Evolutionary conservation across 2,888 invertebrate genomes (phyloP).

Genomic region (Mythimna vitellina): DNA sequence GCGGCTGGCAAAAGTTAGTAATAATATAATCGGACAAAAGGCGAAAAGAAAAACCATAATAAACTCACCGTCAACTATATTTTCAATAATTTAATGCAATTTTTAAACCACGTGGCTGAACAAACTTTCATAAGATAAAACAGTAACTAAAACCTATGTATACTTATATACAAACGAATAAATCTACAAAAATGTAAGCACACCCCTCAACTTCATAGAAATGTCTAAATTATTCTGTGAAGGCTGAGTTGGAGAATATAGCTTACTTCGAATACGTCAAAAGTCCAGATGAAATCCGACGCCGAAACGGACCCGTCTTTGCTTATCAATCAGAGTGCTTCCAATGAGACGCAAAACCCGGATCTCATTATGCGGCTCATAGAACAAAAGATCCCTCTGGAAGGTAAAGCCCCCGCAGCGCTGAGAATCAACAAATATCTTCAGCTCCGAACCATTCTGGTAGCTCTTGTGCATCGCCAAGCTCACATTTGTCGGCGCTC

Average conservation of each 20-base stretch:
- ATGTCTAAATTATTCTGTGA: constrained; percentile 61
- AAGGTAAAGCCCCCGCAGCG: constrained; percentile 85
- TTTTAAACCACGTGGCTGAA: constrained; percentile 75
- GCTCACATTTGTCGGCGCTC: constrained; percentile 76
- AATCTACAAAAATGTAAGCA: constrained; percentile 78
- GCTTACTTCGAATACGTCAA: constrained; percentile 66
- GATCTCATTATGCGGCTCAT: constrained; percentile 79
- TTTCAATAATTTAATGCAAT: constrained; percentile 76
- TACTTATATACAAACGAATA: constrained; percentile 89
- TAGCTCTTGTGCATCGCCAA: constrained; percentile 83
- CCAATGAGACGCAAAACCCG: constrained; percentile 80
- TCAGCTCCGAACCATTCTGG: constrained; percentile 81
- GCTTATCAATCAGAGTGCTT: constrained; percentile 83
- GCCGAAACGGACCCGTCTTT: constrained; percentile 82
- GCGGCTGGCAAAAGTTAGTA: neutral
- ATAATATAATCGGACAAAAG: neutral
- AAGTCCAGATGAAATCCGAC: constrained; percentile 86
- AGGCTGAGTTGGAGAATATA: constrained; percentile 26
- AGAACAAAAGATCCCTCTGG: constrained; percentile 82
- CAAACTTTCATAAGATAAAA: constrained; percentile 80
- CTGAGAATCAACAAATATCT: constrained; percentile 85
- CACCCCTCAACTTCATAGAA: constrained; percentile 48
- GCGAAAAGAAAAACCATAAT: constrained; percentile 32
- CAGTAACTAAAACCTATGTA: constrained; percentile 89
- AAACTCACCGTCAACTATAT: constrained; percentile 38